Conservation (phyloP, 2,113 vertebrate species). For the Rhegmatorhina hoffmannsi region DNA sequence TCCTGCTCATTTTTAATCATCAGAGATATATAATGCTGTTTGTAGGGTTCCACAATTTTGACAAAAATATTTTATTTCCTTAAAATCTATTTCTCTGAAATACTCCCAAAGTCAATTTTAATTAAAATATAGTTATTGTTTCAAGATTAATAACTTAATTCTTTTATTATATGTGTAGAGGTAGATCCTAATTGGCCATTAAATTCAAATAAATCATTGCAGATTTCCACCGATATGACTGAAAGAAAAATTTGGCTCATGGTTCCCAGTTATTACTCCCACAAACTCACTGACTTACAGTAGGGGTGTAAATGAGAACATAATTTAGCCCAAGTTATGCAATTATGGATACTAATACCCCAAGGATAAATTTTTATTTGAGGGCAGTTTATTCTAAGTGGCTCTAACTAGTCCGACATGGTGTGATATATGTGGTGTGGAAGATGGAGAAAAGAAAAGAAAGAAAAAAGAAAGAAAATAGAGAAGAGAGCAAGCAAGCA, state of each 20-base stretch:
- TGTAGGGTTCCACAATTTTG: not conserved
- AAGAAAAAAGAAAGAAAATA: fast-evolving
- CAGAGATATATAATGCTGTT: not conserved
- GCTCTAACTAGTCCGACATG: not conserved
- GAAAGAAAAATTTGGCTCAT: slow-evolving; percentile 34
- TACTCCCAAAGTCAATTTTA: not conserved
- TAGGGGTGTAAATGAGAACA: slow-evolving; percentile 15
- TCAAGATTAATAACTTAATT: slow-evolving; percentile 15
- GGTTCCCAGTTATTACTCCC: not conserved
- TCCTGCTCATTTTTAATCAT: slow-evolving; percentile 13
- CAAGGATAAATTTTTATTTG: slow-evolving; percentile 19
- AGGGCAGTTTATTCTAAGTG: slow-evolving; percentile 14
- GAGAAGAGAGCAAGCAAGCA: not conserved
- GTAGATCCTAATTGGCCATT: slow-evolving; percentile 26
- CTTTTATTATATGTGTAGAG: not conserved
- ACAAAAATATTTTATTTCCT: not conserved
- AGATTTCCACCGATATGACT: slow-evolving; percentile 37
- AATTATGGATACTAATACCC: slow-evolving; percentile 24
- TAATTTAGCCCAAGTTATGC: slow-evolving; percentile 28
- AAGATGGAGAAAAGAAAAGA: not conserved
- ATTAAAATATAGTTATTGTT: not conserved
- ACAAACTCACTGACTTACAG: not conserved
- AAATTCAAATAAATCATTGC: not conserved
- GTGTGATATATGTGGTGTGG: not conserved
- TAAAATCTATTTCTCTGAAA: not conserved